Conservation (phyloP, 1,140 invertebrate genomes). For the Radopholus similis region DNA sequence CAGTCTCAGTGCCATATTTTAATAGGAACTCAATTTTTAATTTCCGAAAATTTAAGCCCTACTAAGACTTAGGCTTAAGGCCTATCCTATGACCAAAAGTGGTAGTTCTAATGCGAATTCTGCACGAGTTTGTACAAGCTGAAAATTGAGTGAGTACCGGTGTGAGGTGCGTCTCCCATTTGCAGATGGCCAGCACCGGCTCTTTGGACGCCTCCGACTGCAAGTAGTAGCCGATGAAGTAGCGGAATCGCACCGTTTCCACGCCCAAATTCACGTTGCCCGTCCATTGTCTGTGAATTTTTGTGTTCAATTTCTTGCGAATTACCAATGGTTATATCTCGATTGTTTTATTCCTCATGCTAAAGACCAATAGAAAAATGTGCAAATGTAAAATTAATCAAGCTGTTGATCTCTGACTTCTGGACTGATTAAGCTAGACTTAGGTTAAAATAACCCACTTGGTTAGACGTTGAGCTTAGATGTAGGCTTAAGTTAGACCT, state of each 20-base stretch:
- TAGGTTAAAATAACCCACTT: too few relatives aligned
- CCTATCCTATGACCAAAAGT: too few relatives aligned
- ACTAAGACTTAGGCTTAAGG: too few relatives aligned
- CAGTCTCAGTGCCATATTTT: too few relatives aligned
- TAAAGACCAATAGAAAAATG: background rate
- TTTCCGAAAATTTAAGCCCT: background rate
- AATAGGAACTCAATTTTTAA: too few relatives aligned
- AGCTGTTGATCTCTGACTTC: too few relatives aligned
- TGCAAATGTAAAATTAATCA: background rate
- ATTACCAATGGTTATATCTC: background rate
- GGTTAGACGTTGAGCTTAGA: too few relatives aligned
- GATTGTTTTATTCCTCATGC: background rate
- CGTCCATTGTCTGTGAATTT: conserved; percentile 33
- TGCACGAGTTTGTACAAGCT: background rate
- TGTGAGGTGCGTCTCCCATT: conserved; percentile 56
- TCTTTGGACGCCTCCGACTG: conserved; percentile 33
- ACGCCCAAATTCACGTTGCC: conserved; percentile 35
- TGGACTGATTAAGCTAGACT: too few relatives aligned
- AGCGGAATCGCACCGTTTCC: conserved; percentile 54
- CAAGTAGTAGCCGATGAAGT: conserved; percentile 58
- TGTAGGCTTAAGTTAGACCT: too few relatives aligned
- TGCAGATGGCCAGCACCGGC: conserved; percentile 44
- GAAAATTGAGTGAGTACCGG: conserved; percentile 30
- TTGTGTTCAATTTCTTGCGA: background rate
- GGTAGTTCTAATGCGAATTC: too few relatives aligned